Evolutionary conservation across 2,888 invertebrate genomes (phyloP).

Genomic region (Drosophila longiperda): DNA sequence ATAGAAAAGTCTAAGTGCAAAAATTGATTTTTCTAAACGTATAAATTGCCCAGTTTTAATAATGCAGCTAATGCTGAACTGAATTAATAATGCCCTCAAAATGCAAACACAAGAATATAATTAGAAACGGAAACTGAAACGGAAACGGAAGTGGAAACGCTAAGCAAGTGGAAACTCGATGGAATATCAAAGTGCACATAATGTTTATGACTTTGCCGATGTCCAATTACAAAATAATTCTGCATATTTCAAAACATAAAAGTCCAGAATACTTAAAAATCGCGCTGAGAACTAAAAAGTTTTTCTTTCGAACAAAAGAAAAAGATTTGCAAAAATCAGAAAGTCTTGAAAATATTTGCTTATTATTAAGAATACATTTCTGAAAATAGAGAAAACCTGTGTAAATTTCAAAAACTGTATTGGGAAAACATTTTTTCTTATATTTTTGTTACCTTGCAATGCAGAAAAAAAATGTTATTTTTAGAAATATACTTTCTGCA

Average conservation of each 20-base stretch:
- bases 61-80: neutral
- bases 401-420: neutral
- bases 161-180: neutral
- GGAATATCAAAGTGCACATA: neutral
- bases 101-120: neutral
- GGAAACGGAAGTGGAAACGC: neutral
- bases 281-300: neutral
- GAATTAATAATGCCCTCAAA: neutral
- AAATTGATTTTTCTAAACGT: neutral
- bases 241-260: neutral
- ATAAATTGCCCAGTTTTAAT: neutral
- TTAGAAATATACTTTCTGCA: neutral
- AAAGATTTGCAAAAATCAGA: neutral
- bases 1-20: neutral
- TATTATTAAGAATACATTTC: neutral
- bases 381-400: neutral
- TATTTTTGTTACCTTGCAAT: neutral
- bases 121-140: neutral
- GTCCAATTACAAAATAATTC: neutral
- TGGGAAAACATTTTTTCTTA: too few relatives aligned
- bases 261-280: too few relatives aligned
- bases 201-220: neutral
- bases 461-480: neutral
- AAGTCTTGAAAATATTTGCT: neutral
- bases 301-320: neutral